These are phyloP conservation scores for Malurus leucopterus DNA, from an alignment of 2,797 vertebrate species.

Conservation along the genomic window DNA sequence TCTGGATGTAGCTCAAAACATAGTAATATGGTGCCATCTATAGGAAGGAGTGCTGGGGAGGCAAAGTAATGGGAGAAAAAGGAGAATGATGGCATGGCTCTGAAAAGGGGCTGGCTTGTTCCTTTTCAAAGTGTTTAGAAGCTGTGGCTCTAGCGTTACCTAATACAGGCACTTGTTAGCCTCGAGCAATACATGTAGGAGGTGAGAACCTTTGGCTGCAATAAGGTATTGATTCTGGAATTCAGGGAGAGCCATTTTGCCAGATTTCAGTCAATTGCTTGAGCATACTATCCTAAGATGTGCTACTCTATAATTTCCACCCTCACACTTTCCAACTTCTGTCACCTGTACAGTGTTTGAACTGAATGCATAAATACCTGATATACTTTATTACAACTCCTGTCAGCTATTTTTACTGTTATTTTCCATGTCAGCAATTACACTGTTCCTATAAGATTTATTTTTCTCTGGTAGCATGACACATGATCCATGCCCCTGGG, in stretches of 20 bases:
- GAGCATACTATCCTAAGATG: background rate
- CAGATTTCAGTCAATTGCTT: conserved; percentile 19
- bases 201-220: conserved; percentile 1
- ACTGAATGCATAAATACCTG: background rate
- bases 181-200: background rate
- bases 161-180: background rate
- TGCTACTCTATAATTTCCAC: background rate
- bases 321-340: background rate
- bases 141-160: background rate
- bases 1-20: background rate
- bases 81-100: background rate
- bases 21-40: background rate
- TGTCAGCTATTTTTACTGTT: background rate
- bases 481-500: background rate
- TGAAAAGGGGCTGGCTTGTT: background rate
- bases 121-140: background rate
- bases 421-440: background rate
- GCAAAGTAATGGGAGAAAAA: background rate
- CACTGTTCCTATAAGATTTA: background rate
- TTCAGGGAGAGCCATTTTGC: background rate
- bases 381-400: background rate
- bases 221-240: conserved; percentile 33
- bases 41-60: background rate
- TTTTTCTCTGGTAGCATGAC: background rate
- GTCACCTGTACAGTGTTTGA: background rate